These are phyloP conservation scores for Odocoileus virginianus DNA, from an alignment of 2,113 vertebrate species.

Conservation along the genomic window DNA sequence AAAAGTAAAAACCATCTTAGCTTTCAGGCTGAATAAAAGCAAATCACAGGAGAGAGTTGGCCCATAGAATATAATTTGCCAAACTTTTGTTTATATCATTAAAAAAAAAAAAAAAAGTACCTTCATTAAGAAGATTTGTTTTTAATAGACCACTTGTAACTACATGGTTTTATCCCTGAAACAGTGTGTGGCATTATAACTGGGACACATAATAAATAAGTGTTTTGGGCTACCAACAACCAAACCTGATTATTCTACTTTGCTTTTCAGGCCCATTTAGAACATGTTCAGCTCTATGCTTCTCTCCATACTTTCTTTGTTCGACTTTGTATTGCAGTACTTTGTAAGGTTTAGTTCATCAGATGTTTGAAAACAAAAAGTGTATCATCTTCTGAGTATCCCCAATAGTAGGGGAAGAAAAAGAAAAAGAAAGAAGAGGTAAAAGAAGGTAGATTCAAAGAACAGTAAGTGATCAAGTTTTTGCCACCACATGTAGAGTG, in stretches of 20 bases:
- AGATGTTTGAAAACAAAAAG: neutral
- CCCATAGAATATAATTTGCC: neutral
- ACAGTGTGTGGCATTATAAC: neutral
- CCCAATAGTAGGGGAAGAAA: neutral
- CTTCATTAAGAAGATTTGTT: neutral
- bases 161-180: neutral
- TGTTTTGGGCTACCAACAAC: neutral
- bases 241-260: neutral
- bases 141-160: neutral
- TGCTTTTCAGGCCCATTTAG: neutral
- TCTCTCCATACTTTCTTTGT: neutral
- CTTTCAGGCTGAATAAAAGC: neutral
- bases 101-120: neutral
- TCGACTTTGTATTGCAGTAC: neutral
- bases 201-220: neutral
- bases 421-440: neutral
- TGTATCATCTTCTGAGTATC: neutral
- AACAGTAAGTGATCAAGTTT: neutral
- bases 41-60: neutral
- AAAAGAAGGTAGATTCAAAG: neutral
- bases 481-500: neutral
- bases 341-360: neutral
- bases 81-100: neutral
- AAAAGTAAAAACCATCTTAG: neutral
- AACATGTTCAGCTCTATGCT: neutral